phyloP scores from a whole-genome alignment of 2,888 invertebrate genomes.

The Disparrhopalites patrizii region DNA sequence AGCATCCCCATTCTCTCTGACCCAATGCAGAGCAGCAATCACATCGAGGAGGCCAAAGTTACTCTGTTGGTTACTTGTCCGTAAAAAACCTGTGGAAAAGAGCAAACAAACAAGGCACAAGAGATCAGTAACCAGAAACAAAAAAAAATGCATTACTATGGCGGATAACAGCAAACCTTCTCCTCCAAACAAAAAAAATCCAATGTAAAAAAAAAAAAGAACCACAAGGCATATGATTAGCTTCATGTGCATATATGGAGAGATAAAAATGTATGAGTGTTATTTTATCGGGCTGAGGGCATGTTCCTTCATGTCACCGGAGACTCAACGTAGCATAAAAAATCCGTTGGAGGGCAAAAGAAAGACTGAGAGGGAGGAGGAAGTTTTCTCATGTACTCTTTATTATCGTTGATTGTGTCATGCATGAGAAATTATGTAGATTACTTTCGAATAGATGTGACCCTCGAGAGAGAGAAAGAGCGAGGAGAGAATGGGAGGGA shows the following conservation, averaged over 20 bases:
- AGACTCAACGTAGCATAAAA: too few species aligned
- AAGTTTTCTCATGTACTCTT: too few species aligned
- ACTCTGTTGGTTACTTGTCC: slow-evolving; percentile 85
- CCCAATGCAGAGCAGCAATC: slow-evolving; percentile 94
- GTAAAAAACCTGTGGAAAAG: slow-evolving; percentile 68
- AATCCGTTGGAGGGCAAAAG: too few species aligned
- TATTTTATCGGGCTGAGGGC: too few species aligned
- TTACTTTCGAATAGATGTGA: slow-evolving; percentile 12
- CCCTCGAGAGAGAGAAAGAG: slow-evolving; percentile 16
- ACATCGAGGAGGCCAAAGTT: slow-evolving; percentile 89
- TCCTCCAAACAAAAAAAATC: too few species aligned
- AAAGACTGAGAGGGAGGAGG: too few species aligned
- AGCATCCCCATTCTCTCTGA: slow-evolving; percentile 86
- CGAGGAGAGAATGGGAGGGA: too few species aligned
- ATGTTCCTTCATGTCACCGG: too few species aligned
- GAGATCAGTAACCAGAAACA: neutral
- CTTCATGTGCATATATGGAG: too few species aligned
- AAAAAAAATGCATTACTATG: neutral
- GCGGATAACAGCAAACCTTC: neutral
- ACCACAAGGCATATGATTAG: neutral
- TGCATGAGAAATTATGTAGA: slow-evolving; percentile 24
- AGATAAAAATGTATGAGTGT: too few species aligned
- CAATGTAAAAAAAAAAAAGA: too few species aligned
- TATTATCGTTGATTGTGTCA: neutral
- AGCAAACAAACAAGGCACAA: slow-evolving; percentile 22